Conservation (phyloP, 2,888 invertebrate species). For the Caenorhabditis sulstoni region DNA sequence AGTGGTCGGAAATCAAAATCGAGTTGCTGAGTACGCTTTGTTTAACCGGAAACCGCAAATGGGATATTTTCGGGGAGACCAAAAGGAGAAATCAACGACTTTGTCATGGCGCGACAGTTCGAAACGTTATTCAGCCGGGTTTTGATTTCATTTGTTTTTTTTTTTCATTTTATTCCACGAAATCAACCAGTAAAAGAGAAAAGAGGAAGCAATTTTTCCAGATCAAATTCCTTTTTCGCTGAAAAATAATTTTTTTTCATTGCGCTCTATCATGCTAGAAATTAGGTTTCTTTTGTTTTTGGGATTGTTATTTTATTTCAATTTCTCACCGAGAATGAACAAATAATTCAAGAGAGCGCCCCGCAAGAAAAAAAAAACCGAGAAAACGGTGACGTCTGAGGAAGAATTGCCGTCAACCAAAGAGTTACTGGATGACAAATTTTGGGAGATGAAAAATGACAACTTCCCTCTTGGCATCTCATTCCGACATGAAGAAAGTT, state of each 20-base stretch:
- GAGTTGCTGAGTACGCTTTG: slow-evolving; percentile 56
- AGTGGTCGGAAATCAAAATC: slow-evolving; percentile 32
- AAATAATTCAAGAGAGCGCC: slow-evolving; percentile 15
- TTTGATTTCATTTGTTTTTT: not conserved
- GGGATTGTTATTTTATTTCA: slow-evolving; percentile 37
- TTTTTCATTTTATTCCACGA: not conserved
- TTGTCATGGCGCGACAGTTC: slow-evolving; percentile 19
- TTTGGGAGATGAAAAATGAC: not conserved
- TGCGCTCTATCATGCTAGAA: slow-evolving; percentile 33
- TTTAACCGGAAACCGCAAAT: slow-evolving; percentile 45
- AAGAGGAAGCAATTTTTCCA: slow-evolving; percentile 11
- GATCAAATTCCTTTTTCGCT: slow-evolving; percentile 26
- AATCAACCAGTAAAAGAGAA: slow-evolving; percentile 9
- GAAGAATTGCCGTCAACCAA: slow-evolving; percentile 13
- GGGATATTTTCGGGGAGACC: slow-evolving; percentile 41
- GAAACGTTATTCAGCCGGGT: not conserved
- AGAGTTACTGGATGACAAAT: not conserved
- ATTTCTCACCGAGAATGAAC: slow-evolving; percentile 25
- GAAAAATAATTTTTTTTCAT: slow-evolving; percentile 51
- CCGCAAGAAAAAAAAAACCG: not conserved
- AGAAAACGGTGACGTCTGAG: not conserved
- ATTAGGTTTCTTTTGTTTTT: slow-evolving; percentile 39
- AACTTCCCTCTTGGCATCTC: not conserved
- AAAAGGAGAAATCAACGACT: slow-evolving; percentile 35
- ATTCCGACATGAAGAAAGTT: slow-evolving; percentile 22